Evolutionary conservation across 37 sponge, comb jelly and placozoan species (phyloP), one percentile per base, ranked within the genome.

Genomic region (Amphimedon queenslandica): DNA sequence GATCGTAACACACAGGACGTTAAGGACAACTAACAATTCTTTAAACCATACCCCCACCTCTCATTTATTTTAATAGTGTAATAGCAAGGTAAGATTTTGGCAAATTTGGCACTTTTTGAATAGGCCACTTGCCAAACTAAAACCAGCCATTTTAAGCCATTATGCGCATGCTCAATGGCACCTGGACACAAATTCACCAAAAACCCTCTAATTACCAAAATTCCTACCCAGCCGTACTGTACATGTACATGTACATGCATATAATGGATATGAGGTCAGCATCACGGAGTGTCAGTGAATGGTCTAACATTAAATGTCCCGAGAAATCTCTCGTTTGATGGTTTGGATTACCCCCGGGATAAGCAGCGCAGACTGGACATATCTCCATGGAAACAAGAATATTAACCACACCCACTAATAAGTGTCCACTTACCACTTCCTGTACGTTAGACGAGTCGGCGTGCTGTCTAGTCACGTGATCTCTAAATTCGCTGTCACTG

Each of bases 361-460:
- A 64, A n/a, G 95, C 71, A 1, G 93, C 89, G 77, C 96, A 95
- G 3, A 95, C 77, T 6, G 96, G 96, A 64, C 96, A 95, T 25
- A 95, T 90, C 77, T 91, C n/a, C n/a, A n/a, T n/a, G n/a, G n/a
- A n/a, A n/a, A n/a, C n/a, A n/a, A n/a, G n/a, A n/a, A n/a, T n/a
- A n/a, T n/a, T n/a, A 70, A 40, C 20, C 47, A 41, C 6, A 8
- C 30, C 8, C n/a, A 21, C 32, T 29, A 21, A 63, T 29, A 63
- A 18, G 8, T 47, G 53, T 47, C 53, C 53, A 47, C 81, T 72
- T 42, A 82, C 76, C 42, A 75, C 76, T 65, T 75, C 76, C 8
- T 64, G 64, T 16, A 63, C 33, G 47, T 34, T 24, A 36, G 27
- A 13, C 21, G 74, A 40, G 53, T 89, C 90, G 0, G 77, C 30